Evolutionary conservation across 1,140 invertebrate species (phyloP).

Genomic region (Wasmannia auropunctata): DNA sequence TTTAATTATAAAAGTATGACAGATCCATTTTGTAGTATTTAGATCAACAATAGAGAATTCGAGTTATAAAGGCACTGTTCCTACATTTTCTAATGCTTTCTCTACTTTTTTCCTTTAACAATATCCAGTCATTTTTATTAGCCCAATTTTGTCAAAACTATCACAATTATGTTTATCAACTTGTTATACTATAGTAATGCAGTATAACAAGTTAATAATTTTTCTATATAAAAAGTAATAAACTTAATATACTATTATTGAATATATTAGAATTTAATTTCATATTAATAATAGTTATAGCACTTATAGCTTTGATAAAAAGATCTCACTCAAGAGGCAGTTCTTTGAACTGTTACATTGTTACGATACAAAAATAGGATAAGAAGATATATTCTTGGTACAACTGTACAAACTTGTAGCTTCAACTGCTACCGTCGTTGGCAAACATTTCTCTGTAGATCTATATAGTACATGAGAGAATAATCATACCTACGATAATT

Average conservation of each 20-base stretch:
- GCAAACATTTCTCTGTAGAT: background rate
- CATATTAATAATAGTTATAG: conserved; percentile 1
- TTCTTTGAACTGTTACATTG: background rate
- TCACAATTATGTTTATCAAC: conserved; percentile 17
- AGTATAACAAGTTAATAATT: background rate
- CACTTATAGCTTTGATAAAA: too few relatives aligned
- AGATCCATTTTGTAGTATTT: background rate
- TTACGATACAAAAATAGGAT: conserved; percentile 25
- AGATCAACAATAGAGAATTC: background rate
- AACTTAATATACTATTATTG: background rate
- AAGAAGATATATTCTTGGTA: conserved; percentile 20
- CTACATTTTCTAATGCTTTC: background rate
- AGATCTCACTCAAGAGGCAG: conserved; percentile 25
- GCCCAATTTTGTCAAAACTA: conserved; percentile 8
- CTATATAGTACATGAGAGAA: background rate
- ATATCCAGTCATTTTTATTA: background rate
- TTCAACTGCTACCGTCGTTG: background rate
- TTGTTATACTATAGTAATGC: too few relatives aligned
- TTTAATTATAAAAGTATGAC: background rate
- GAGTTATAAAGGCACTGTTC: conserved; percentile 14
- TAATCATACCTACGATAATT: background rate
- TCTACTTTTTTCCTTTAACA: background rate
- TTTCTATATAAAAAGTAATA: background rate
- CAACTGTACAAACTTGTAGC: background rate
- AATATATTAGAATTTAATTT: conserved; percentile 19